Percentiles rank a stretch among this genome's conserved stretches.
phyloP scores from a whole-genome alignment of 2,888 invertebrate species.

The Cryptocephalus primarius region DNA sequence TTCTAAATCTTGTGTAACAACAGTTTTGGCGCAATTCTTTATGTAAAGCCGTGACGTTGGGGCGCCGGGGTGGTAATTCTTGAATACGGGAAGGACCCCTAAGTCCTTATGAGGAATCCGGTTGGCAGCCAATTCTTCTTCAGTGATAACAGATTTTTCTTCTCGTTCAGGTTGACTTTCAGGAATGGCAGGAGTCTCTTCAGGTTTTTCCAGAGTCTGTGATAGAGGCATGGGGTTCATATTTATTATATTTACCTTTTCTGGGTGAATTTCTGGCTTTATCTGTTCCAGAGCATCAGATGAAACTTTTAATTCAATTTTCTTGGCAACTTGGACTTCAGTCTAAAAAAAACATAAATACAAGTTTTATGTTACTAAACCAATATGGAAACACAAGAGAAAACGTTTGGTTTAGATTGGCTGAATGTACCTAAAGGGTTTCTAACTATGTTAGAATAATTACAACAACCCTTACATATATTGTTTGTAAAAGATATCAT shows the following conservation, averaged over 20 bases:
- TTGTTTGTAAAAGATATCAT: no score
- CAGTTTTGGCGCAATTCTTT: slow-evolving; percentile 79
- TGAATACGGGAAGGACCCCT: slow-evolving; percentile 65
- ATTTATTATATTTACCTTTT: slow-evolving; percentile 25
- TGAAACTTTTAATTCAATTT: slow-evolving; percentile 44
- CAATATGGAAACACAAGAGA: no score
- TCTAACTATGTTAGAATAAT: no score
- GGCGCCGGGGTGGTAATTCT: slow-evolving; percentile 73
- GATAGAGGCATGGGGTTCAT: slow-evolving; percentile 17
- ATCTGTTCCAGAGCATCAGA: slow-evolving; percentile 23
- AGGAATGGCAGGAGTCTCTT: slow-evolving; percentile 6
- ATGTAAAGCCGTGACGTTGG: slow-evolving; percentile 80
- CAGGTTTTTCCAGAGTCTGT: slow-evolving; percentile 7
- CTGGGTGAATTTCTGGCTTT: slow-evolving; percentile 8
- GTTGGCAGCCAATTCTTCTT: slow-evolving; percentile 54
- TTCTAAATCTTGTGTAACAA: slow-evolving; percentile 61
- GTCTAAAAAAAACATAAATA: slow-evolving; percentile 12
- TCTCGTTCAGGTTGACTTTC: slow-evolving; percentile 15
- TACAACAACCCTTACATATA: no score
- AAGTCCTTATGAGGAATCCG: slow-evolving; percentile 62
- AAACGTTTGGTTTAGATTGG: no score
- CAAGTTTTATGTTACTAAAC: no score
- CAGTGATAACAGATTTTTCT: slow-evolving; percentile 41
- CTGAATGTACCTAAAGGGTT: no score
- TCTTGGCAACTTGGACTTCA: slow-evolving; percentile 33